Conservation (phyloP, 2,888 invertebrate genomes). For the Drosophila falleni region DNA sequence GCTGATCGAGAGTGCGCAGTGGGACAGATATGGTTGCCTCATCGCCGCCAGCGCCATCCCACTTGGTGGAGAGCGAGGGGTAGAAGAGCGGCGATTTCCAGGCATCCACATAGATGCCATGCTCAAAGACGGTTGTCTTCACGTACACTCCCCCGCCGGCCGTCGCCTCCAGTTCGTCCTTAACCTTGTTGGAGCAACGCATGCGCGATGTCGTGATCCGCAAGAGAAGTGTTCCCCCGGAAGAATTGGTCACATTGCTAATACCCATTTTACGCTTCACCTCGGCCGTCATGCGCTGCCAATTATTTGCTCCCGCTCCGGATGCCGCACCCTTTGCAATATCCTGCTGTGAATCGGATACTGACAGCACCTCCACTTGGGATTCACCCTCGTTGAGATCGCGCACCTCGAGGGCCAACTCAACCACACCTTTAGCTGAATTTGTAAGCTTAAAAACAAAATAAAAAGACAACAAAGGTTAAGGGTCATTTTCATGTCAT, state of each 20-base stretch:
- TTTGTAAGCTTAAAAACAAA: constrained; percentile 71
- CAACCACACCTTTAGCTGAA: constrained; percentile 84
- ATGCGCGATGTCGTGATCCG: constrained; percentile 83
- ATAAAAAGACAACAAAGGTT: constrained; percentile 1
- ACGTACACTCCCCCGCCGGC: constrained; percentile 88
- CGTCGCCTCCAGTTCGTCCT: constrained; percentile 84
- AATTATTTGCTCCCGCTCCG: constrained; percentile 55
- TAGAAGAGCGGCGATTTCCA: constrained; percentile 92
- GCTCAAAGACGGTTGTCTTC: constrained; percentile 91
- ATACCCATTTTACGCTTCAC: constrained; percentile 83
- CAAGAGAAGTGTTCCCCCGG: constrained; percentile 65
- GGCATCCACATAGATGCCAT: constrained; percentile 87
- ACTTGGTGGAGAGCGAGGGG: constrained; percentile 91
- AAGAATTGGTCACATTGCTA: constrained; percentile 59
- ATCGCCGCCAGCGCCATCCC: constrained; percentile 86
- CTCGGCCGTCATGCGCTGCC: constrained; percentile 82
- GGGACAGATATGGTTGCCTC: constrained; percentile 82
- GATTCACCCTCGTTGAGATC: constrained; percentile 69
- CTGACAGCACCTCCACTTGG: constrained; percentile 1
- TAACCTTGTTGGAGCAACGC: constrained; percentile 85
- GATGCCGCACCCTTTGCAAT: constrained; percentile 3
- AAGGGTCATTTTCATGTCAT: constrained; percentile 35
- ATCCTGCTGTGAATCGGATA: constrained; percentile 13
- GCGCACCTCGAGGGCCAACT: constrained; percentile 83
- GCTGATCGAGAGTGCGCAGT: constrained; percentile 71